Base-by-base conservation (phyloP, 2,888 invertebrate genomes). In the Drosophila villosipedis region DNA sequence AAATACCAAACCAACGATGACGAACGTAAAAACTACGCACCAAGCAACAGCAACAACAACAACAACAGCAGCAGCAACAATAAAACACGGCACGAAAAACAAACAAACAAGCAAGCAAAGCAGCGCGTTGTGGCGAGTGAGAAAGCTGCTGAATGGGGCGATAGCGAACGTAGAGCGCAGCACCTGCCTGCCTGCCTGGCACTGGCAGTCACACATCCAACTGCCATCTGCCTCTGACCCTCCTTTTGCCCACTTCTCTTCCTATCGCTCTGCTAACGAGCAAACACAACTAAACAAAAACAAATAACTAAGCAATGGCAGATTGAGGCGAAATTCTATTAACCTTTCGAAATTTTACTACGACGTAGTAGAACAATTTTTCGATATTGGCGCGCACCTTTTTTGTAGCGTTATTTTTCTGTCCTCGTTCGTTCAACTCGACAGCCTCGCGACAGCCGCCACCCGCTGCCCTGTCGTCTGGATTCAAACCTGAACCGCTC, bases 221-320 rank as follows among this genome's bases (percentile, higher is more conserved):
- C 63, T 16, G 55, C 25, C 60, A 43, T 35, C 22, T 19, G 59
- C 47, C 63, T 52, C 58, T 30, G 6, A 22, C 22, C 4, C 54
- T 35, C 12, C 16, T 31, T 49, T 31, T n/a, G 35, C 35, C 3
- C 19, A 12, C 16, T 25, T 47, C 47, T 16, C 47, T 30, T 39
- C 28, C 55, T 57, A 39, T 30, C 39, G 14, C 25, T 52, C 54
- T 73, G 75, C 83, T 89, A 87, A 89, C 87, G 90, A 87, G 87
- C 87, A 90, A 87, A 87, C 87, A 89, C 90, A 90, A 86, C 90
- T 88, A 86, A 90, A 86, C 89, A 90, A 85, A 85, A 90, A 87
- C 82, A 89, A 85, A 84, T 84, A 79, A 62, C 68, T 79, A 73
- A 81, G 79, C 81, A 81, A 77, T 74, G 68, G 70, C 76, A 76